phyloP scores from a whole-genome alignment of 2,113 vertebrate species.

The Boulengeromyrus knoepffleri region DNA sequence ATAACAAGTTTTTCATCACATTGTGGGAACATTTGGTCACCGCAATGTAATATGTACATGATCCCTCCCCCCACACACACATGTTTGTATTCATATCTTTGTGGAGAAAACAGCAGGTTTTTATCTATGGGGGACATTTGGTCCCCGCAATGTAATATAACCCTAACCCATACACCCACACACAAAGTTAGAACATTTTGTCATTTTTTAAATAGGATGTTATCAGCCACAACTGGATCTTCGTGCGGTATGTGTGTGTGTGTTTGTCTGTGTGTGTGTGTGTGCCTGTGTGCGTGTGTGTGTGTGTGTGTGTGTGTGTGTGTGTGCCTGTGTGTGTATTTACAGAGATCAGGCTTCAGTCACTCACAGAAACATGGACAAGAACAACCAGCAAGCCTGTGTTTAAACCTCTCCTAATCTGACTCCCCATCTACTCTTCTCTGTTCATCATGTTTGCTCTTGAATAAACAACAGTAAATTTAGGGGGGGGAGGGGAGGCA shows the following conservation, averaged over 20 bases:
- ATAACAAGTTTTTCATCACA: too few species aligned
- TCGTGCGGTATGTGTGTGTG: neutral
- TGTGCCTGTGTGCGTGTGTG: too few species aligned
- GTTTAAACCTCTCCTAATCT: neutral
- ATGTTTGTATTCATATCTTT: too few species aligned
- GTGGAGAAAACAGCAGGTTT: too few species aligned
- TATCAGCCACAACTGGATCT: neutral
- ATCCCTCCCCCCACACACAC: too few species aligned
- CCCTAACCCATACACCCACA: neutral
- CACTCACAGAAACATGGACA: neutral
- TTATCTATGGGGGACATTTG: too few species aligned
- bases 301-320: too few species aligned
- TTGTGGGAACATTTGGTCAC: neutral
- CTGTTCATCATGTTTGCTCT: neutral
- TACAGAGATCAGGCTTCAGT: neutral
- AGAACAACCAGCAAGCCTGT: neutral
- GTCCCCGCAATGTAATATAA: too few species aligned
- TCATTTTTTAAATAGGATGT: neutral
- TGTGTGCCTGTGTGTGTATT: neutral
- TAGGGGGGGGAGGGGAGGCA: neutral
- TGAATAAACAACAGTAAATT: neutral
- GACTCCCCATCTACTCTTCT: neutral
- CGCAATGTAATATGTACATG: too few species aligned
- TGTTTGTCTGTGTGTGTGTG: too few species aligned
- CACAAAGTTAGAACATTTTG: neutral